Evolutionary conservation across 2,888 invertebrate species (phyloP).

Genomic region (Chouioia cunea): DNA sequence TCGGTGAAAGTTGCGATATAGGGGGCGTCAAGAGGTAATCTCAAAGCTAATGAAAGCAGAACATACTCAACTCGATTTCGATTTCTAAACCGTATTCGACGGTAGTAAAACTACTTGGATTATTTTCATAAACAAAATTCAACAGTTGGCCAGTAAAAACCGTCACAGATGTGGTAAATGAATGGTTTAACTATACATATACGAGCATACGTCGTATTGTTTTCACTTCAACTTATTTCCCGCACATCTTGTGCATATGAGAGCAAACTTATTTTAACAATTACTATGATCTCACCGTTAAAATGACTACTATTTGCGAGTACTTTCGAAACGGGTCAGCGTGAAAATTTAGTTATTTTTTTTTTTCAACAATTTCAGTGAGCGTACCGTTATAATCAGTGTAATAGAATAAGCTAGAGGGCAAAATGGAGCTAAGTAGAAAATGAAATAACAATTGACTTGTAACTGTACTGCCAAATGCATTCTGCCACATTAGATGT

Average conservation of each 20-base stretch:
- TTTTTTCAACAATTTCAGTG: conserved; percentile 8
- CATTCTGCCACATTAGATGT: not conserved
- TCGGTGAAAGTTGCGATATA: too few species aligned
- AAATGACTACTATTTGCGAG: conserved; percentile 25
- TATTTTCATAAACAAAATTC: too few species aligned
- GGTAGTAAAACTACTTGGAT: too few species aligned
- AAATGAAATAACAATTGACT: conserved; percentile 27
- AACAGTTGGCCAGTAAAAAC: too few species aligned
- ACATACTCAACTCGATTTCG: too few species aligned
- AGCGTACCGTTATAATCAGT: conserved; percentile 32
- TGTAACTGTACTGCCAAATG: conserved; percentile 22
- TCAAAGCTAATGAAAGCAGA: too few species aligned
- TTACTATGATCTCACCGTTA: conserved; percentile 17
- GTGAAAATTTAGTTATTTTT: conserved; percentile 14
- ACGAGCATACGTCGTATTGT: conserved; percentile 1
- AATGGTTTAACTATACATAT: too few species aligned
- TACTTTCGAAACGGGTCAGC: conserved; percentile 27
- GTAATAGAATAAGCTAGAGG: conserved; percentile 16
- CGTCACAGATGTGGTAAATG: too few species aligned
- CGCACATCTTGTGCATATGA: not conserved
- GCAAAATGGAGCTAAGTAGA: conserved; percentile 11
- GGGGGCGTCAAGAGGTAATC: too few species aligned
- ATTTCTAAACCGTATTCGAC: too few species aligned
- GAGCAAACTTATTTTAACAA: conserved; percentile 24
- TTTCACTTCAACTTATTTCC: conserved; percentile 10